A percentile compares a stretch with the other conserved stretches of the same genome.
Conservation (phyloP, 2,113 vertebrate genomes). For the Xyrauchen texanus region DNA sequence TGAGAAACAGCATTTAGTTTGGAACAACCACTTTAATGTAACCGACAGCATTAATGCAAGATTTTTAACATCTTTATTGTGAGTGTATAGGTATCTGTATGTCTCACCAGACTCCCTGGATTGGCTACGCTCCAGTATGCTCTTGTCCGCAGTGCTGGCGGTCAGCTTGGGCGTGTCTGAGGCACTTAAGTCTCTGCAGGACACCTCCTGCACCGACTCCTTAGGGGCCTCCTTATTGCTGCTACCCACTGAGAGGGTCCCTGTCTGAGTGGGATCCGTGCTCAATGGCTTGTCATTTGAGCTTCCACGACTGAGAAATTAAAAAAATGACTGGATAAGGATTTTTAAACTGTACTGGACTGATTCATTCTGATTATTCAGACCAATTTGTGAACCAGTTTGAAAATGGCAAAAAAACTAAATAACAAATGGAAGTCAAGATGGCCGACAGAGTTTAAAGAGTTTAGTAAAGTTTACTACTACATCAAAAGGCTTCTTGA, state of each 20-base stretch:
- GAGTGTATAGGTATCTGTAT: background rate
- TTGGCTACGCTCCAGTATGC: slow-evolving; percentile 73
- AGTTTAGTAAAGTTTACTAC: too few species aligned
- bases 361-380: too few species aligned
- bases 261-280: slow-evolving; percentile 69
- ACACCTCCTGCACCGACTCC: slow-evolving; percentile 82
- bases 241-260: slow-evolving; percentile 76
- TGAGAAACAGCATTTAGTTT: background rate
- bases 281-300: slow-evolving; percentile 82
- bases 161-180: slow-evolving; percentile 83
- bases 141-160: slow-evolving; percentile 79
- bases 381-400: too few species aligned
- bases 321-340: background rate
- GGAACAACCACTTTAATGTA: background rate
- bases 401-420: too few species aligned
- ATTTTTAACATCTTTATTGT: background rate
- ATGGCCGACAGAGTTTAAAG: too few species aligned
- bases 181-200: slow-evolving; percentile 49
- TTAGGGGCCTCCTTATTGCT: slow-evolving; percentile 86
- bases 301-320: slow-evolving; percentile 76
- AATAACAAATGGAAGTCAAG: too few species aligned
- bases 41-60: background rate
- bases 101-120: slow-evolving; percentile 80
- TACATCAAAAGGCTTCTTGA: too few species aligned
- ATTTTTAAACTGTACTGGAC: too few species aligned